Percentiles rank a stretch among this genome's conserved stretches.
phyloP scores from a whole-genome alignment of 64 coral and sea anemone genomes.

The Stylophora pistillata region DNA sequence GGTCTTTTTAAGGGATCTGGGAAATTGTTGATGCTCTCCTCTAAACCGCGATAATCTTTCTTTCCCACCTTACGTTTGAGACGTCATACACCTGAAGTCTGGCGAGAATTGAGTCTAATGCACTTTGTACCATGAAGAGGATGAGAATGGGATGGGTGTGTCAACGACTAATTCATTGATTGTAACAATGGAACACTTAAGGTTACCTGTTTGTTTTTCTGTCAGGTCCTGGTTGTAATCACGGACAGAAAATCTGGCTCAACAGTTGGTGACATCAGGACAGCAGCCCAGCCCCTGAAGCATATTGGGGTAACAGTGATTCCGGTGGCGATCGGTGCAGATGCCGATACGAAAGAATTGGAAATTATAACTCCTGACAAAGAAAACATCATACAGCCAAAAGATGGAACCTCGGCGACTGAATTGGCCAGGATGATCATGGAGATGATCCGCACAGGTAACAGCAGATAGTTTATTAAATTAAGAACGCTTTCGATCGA shows the following conservation, averaged over 20 bases:
- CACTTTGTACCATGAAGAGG: no score
- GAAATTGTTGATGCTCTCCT: no score
- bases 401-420: constrained; percentile 37
- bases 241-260: constrained; percentile 74
- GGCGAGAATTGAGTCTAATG: no score
- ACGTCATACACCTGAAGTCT: no score
- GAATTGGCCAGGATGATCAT: constrained; percentile 68
- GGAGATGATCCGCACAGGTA: constrained; percentile 47
- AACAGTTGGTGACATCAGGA: constrained; percentile 40
- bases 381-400: constrained; percentile 61
- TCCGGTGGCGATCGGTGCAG: constrained; percentile 69
- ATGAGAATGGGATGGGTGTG: no score
- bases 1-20: no score
- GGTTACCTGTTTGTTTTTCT: not conserved
- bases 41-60: no score
- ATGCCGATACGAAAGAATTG: constrained; percentile 58
- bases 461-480: not conserved
- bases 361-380: constrained; percentile 73
- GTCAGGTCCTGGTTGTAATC: constrained; percentile 66
- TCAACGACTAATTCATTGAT: no score
- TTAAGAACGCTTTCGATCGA: no score
- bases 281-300: constrained; percentile 54
- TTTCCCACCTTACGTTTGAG: no score
- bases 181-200: no score
- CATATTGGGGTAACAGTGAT: constrained; percentile 59